Evolutionary conservation across 92 coral and sea anemone species (phyloP).

Genomic region (Actinostola sp.): DNA sequence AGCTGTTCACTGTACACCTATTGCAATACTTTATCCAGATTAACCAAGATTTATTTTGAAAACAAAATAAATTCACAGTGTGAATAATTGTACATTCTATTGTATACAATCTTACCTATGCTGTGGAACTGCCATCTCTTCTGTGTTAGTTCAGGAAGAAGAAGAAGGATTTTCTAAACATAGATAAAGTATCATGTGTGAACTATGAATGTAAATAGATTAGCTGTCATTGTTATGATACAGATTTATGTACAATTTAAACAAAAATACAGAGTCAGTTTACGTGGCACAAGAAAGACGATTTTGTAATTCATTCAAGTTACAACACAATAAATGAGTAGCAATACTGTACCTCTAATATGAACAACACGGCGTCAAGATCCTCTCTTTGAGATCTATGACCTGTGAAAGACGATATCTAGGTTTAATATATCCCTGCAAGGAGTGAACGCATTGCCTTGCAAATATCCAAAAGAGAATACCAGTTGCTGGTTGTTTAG

Average conservation of each 20-base stretch:
- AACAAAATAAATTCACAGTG: not conserved
- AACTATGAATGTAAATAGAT: conserved; percentile 6
- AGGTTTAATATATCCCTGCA: too few relatives aligned
- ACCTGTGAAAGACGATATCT: conserved; percentile 46
- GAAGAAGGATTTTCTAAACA: conserved; percentile 80
- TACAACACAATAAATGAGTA: too few relatives aligned
- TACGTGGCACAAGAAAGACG: not conserved
- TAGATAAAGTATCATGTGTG: conserved; percentile 19
- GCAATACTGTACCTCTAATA: conserved; percentile 74
- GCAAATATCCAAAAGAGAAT: not conserved
- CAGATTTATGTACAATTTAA: too few relatives aligned
- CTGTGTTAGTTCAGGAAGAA: conserved; percentile 90
- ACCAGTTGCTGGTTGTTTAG: not conserved
- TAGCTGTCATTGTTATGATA: not conserved
- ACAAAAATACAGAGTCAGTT: not conserved
- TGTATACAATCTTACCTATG: conserved; percentile 62
- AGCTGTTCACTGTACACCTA: too few relatives aligned
- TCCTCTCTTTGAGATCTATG: conserved; percentile 94
- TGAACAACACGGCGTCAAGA: conserved; percentile 81
- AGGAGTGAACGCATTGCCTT: not conserved
- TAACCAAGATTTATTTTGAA: not conserved
- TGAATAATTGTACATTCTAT: not conserved
- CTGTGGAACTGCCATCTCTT: conserved; percentile 97
- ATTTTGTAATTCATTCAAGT: not conserved
- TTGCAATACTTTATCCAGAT: not conserved